These are phyloP conservation scores for Neodiprion pinetum DNA, from an alignment of 1,140 invertebrate genomes.

Conservation along the genomic window DNA sequence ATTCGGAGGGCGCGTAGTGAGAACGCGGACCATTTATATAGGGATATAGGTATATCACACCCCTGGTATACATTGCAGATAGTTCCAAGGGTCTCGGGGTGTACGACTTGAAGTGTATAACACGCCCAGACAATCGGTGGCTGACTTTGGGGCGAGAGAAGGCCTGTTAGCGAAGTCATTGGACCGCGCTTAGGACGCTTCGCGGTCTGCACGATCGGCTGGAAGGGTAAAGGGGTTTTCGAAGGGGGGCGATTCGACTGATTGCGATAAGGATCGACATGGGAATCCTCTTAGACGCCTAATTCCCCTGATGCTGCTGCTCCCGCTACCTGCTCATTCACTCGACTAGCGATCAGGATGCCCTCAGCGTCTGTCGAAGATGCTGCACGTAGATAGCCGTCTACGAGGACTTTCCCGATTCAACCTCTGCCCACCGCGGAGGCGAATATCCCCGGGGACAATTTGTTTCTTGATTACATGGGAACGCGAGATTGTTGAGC, in stretches of 20 bases:
- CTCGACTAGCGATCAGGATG: neutral
- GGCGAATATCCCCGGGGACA: no score
- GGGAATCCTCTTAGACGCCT: slow-evolving; percentile 13
- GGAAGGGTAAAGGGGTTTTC: neutral
- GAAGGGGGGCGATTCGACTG: neutral
- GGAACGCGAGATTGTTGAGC: no score
- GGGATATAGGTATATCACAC: neutral
- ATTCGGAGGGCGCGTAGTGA: neutral
- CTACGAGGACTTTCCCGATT: neutral
- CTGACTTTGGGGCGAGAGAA: neutral
- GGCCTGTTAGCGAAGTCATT: slow-evolving; percentile 1
- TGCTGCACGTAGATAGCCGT: neutral
- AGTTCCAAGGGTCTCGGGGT: no score
- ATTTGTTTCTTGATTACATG: no score
- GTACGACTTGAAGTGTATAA: neutral
- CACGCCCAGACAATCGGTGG: neutral
- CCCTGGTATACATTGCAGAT: neutral
- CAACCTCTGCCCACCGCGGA: neutral
- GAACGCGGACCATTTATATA: neutral
- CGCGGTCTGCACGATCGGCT: slow-evolving; percentile 5
- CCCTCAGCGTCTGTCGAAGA: neutral
- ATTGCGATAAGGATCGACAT: slow-evolving; percentile 13
- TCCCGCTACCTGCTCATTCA: neutral
- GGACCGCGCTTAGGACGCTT: neutral
- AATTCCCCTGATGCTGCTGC: neutral